These are phyloP conservation scores for Leptinotarsa defecta DNA, from an alignment of 1,140 invertebrate genomes.

Conservation along the genomic window DNA sequence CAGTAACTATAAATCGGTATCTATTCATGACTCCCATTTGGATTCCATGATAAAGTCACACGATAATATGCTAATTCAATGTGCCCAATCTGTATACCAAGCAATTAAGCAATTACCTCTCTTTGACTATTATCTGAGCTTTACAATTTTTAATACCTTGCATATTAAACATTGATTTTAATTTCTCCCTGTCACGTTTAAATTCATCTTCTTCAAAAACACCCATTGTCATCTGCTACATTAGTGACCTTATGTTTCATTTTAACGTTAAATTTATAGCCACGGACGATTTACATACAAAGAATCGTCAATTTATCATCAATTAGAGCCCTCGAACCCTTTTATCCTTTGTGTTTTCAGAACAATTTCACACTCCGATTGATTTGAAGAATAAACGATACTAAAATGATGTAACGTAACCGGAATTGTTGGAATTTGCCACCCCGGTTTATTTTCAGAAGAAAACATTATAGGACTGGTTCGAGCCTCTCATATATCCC, in stretches of 20 bases:
- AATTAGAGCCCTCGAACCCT: constrained; percentile 27
- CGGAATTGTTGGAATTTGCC: constrained; percentile 9
- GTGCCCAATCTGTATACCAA: not conserved
- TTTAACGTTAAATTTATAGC: constrained; percentile 22
- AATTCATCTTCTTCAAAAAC: not conserved
- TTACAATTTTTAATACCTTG: not conserved
- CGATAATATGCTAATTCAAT: not conserved
- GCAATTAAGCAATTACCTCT: constrained; percentile 14
- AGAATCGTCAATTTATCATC: constrained; percentile 31
- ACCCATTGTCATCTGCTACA: constrained; percentile 12
- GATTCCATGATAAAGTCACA: too few relatives aligned
- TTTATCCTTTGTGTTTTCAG: constrained; percentile 24
- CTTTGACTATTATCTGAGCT: constrained; percentile 15
- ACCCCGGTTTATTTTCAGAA: not conserved
- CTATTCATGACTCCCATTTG: too few relatives aligned
- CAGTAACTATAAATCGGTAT: too few relatives aligned
- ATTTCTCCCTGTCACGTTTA: not conserved
- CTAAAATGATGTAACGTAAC: constrained; percentile 21
- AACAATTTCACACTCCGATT: constrained; percentile 24
- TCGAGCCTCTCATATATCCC: not conserved
- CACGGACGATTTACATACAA: constrained; percentile 27
- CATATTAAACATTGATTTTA: constrained; percentile 19
- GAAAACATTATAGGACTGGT: constrained; percentile 10
- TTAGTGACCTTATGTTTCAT: constrained; percentile 4
- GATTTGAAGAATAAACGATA: constrained; percentile 23